phyloP scores from a whole-genome alignment of 2,888 invertebrate species.

The Neoascia interrupta region DNA sequence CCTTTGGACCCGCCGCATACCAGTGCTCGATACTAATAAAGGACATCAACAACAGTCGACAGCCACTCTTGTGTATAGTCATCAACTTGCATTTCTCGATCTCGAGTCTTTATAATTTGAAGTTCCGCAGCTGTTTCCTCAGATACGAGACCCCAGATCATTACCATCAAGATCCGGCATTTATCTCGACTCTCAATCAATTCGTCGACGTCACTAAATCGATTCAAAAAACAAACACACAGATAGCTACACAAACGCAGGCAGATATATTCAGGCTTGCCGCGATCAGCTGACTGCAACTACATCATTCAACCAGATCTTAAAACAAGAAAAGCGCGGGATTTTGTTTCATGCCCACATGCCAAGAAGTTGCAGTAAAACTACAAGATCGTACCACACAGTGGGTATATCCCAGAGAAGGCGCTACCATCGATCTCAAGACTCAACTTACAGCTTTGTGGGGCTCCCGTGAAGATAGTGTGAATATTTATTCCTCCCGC shows the following conservation, averaged over 20 bases:
- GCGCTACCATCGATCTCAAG: slow-evolving; percentile 43
- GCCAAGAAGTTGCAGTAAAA: slow-evolving; percentile 9
- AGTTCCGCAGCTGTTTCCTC: slow-evolving; percentile 17
- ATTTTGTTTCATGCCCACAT: slow-evolving; percentile 44
- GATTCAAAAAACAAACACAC: no score
- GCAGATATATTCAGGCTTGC: not conserved
- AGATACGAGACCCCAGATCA: slow-evolving; percentile 26
- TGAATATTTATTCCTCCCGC: slow-evolving; percentile 17
- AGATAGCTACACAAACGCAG: no score
- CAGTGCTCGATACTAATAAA: not conserved
- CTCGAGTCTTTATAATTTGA: no score
- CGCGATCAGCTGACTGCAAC: slow-evolving; percentile 60
- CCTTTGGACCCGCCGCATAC: not conserved
- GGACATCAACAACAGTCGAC: no score
- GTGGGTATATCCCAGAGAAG: slow-evolving; percentile 20
- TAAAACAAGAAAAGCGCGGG: slow-evolving; percentile 56
- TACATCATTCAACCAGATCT: slow-evolving; percentile 30
- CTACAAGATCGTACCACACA: slow-evolving; percentile 8
- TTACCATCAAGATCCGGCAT: slow-evolving; percentile 64
- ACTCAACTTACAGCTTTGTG: slow-evolving; percentile 40
- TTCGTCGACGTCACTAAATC: slow-evolving; percentile 57
- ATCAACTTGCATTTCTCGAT: not conserved
- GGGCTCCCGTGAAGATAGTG: slow-evolving; percentile 22
- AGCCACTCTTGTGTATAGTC: no score
- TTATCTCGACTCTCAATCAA: slow-evolving; percentile 33